Base-by-base conservation (phyloP, 2,888 invertebrate genomes). In the Apomyelois bistriatella region DNA sequence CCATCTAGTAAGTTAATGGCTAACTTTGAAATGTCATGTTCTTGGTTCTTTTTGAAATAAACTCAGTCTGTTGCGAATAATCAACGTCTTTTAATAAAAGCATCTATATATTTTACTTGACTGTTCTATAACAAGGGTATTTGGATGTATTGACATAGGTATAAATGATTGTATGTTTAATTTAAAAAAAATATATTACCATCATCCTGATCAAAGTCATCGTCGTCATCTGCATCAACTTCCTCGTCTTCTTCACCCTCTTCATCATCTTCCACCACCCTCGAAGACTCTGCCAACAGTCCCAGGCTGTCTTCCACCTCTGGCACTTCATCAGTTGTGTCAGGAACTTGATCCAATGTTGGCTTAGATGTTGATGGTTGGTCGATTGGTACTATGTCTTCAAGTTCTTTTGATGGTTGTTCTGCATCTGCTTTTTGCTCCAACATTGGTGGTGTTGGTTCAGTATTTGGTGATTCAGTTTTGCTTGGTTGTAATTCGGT, bases 301-400 rank as follows among this genome's bases (percentile, higher is more conserved):
- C 85, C 90, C 0, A 90, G 69, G 48, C 78, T 83, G 53, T 90
- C 90, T 0, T 76, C 64, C 1, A 75, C 62, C 50, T 82, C 80
- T 7, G 76, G 71, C 0, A 52, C 53, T 16, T 57, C 55, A 40
- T 55, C 58, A 15, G 50, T 51, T n/a, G 52, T 50, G 36, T 57
- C 56, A 7, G 47, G 15, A 16, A 42, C 12, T 42, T 48, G n/a
- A 48, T 48, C 48, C 22, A 32, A n/a, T 43, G 9, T 30, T 30
- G 32, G 15, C 10, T 35, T 17, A n/a, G 17, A 41, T 40, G 16
- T 7, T 16, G 40, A 40, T 17, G 41, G 35, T 35, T 8, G 35
- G 9, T 35, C 9, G 36, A 36, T 36, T n/a, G 10, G n/a, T n/a
- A n/a, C n/a, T 36, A 3, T n/a, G n/a, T 36, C n/a, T 36, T 36